These are phyloP conservation scores for Struthio camelus DNA, from an alignment of 2,113 vertebrate species.

Conservation along the genomic window DNA sequence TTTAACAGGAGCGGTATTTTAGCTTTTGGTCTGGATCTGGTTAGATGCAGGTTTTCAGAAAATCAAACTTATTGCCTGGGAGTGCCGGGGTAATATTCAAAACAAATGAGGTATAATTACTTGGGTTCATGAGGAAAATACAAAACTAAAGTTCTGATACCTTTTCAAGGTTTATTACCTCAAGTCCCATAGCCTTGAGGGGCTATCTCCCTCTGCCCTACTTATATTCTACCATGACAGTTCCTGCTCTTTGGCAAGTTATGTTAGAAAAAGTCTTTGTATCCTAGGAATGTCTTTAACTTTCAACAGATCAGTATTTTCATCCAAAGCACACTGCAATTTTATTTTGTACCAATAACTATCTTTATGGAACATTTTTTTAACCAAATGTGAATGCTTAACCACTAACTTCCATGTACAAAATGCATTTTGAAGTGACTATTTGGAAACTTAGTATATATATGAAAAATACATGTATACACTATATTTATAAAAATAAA, in stretches of 20 bases:
- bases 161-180: constrained; percentile 69
- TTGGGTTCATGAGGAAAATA: constrained; percentile 57
- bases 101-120: constrained; percentile 50
- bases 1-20: constrained; percentile 19
- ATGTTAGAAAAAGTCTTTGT: neutral
- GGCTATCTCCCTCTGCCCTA: constrained; percentile 51
- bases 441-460: neutral
- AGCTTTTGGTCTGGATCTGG: constrained; percentile 47
- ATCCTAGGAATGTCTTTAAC: neutral
- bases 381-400: neutral
- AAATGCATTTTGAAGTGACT: neutral
- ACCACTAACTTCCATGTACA: neutral
- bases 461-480: neutral
- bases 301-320: neutral
- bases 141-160: constrained; percentile 56
- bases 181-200: constrained; percentile 28
- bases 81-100: constrained; percentile 43
- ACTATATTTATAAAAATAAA: neutral
- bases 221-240: constrained; percentile 30
- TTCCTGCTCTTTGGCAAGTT: constrained; percentile 10
- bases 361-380: neutral
- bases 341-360: constrained; percentile 7
- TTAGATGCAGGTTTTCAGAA: constrained; percentile 41
- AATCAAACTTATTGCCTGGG: constrained; percentile 53
- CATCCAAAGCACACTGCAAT: neutral